Evolutionary conservation across 92 coral and sea anemone species (phyloP), one percentile per base, ranked within the genome.

Genomic region (Phenganax marumi): DNA sequence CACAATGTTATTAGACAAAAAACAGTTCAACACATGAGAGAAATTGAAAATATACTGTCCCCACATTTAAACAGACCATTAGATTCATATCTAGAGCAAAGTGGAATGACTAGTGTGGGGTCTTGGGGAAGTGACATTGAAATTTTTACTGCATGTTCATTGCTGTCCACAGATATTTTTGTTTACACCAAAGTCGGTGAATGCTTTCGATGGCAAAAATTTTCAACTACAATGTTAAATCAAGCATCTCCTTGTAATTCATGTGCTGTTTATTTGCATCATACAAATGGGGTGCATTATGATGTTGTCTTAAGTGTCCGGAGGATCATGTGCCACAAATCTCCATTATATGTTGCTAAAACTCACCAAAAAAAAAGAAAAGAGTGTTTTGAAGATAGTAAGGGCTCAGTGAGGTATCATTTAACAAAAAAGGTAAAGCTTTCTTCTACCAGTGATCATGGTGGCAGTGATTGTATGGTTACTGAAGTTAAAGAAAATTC

Each of bases 81-180:
- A 33, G 52, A 86, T 52, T 13, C 68, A 64, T 86, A 89, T 48
- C 74, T 89, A 82, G 86, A 58, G 55, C 81, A 49, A 33, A 83
- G 83, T 87, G 76, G 87, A 77, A 89, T 89, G 90, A 51, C 47
- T 46, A 64, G 50, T 52, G 77, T 82, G 68, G 81, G 81, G 57
- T 83, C 85, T 76, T 86, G 92, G 92, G 90, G 92, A 75, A 77
- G 88, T 72, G 90, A 89, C 80, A 76, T 89, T 60, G 90, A 87
- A 81, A 84, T 87, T 82, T 66, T 90, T 50, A 85, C 90, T 33
- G 92, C 90, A 66, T 79, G 87, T 52, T 83, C 78, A 49, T 68
- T 87, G 63, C n/a, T 87, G 25, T 12, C 66, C n/a, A 76, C 90
- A 21, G 90, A 87, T 52, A 79, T 87, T 68, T 87, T 39, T 87